Base-by-base conservation (phyloP, 1,140 invertebrate species). In the Polypedilum vanderplanki region DNA sequence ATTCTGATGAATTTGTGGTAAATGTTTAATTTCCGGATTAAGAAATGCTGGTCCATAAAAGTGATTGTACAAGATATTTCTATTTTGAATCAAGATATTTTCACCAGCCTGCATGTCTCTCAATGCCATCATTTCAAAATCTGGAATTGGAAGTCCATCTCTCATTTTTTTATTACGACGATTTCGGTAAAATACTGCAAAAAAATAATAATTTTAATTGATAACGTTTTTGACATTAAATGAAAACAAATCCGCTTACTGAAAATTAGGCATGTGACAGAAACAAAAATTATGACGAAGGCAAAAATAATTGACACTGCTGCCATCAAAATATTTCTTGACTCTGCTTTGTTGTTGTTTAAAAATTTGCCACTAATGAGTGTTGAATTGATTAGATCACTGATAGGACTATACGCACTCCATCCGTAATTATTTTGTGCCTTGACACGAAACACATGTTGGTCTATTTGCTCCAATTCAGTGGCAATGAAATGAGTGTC, bases 101-200 rank as follows among this genome's bases (percentile, higher is more conserved):
- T 75, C 8, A 10, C 18, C 41, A 3, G 67, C 18, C 15, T 22
- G 94, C 12, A 96, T 85, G 81, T 96, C 93, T 41, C 92, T 86
- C n/a, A 97, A 84, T 0, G 91, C 92, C 0, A 93, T 93, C n/a
- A 97, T 84, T 79, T 97, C 93, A 7, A 94, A 88, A 78, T 95
- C 93, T 0, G 90, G 88, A 3, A 88, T 86, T 76, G 85, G 83
- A 0, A 84, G 76, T 57, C 77, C 22, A 22, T 75, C 15, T 5
- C 81, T 75, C 24, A 80, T 75, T 18, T 81, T 82, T 76, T 82
- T 75, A 0, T 41, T 81, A 73, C 80, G 79, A 4, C 15, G 9
- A 33, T 73, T 73, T 17, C 46, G 73, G 18, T 75, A 46, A 46
- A 46, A 10, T n/a, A 74, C 76, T 75, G 57, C 3, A 64, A 64